Evolutionary conservation across 2,888 invertebrate species (phyloP).

Genomic region (Taenaris catops): DNA sequence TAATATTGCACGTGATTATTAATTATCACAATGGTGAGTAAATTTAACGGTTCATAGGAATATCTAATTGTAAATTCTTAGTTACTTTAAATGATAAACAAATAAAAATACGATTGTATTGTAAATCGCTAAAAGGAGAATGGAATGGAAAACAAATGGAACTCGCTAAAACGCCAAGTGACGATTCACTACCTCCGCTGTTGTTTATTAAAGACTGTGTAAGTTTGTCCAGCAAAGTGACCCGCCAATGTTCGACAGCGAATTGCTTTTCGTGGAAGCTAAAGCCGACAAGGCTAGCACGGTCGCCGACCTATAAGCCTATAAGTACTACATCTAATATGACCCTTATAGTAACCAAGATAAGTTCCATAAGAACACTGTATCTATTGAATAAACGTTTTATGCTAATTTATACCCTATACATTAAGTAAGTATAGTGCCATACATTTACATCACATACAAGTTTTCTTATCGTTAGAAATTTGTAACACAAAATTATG

Average conservation of each 20-base stretch:
- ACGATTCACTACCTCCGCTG: constrained; percentile 4
- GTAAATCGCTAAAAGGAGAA: neutral
- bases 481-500: no score
- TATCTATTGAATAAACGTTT: constrained; percentile 20
- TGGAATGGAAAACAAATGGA: no score
- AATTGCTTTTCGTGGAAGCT: constrained; percentile 49
- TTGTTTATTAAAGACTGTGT: constrained; percentile 18
- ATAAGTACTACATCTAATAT: constrained; percentile 5
- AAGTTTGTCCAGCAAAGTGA: constrained; percentile 26
- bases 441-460: no score
- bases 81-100: no score
- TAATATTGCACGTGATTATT: no score
- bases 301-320: constrained; percentile 8
- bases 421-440: no score
- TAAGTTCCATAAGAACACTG: constrained; percentile 7
- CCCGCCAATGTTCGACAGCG: constrained; percentile 29
- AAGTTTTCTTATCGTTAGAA: no score
- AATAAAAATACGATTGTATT: neutral
- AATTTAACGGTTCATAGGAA: no score
- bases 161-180: constrained; percentile 7
- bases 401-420: constrained; percentile 38
- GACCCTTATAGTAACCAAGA: constrained; percentile 8
- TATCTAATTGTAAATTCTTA: no score
- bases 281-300: constrained; percentile 24
- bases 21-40: no score